A percentile compares a stretch with the other conserved stretches of the same genome.
Evolutionary conservation across 92 coral and sea anemone species (phyloP).

Genomic region (Phenganax marumi): DNA sequence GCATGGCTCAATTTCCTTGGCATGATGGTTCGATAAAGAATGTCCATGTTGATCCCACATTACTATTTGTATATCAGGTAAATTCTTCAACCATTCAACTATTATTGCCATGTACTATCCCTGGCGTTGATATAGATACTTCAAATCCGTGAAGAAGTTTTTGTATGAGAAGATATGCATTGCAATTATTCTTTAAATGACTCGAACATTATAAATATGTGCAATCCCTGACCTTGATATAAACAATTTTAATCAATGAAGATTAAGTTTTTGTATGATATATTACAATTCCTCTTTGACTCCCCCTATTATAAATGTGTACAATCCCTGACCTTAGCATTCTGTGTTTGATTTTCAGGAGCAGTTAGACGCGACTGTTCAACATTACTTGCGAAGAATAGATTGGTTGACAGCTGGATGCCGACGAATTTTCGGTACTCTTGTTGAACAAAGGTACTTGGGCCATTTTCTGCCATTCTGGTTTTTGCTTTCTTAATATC

Average conservation of each 20-base stretch:
- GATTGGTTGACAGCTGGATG: conserved; percentile 95
- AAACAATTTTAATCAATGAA: not conserved
- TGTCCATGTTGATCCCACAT: conserved; percentile 95
- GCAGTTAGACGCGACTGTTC: conserved; percentile 87
- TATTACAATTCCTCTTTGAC: not conserved
- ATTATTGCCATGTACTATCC: too few relatives aligned
- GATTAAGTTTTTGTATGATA: not conserved
- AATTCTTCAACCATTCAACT: not conserved
- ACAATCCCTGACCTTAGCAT: not conserved
- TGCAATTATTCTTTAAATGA: too few relatives aligned
- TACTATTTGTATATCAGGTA: conserved; percentile 93
- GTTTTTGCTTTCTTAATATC: too few relatives aligned
- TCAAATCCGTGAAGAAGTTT: too few relatives aligned
- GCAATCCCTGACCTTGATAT: too few relatives aligned
- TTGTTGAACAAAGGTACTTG: conserved; percentile 85
- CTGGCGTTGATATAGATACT: too few relatives aligned
- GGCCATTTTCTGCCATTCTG: not conserved
- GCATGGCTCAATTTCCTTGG: conserved; percentile 98
- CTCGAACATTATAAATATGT: too few relatives aligned
- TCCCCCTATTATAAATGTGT: not conserved
- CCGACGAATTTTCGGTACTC: conserved; percentile 81
- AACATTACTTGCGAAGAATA: conserved; percentile 79
- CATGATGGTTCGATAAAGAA: conserved; percentile 93
- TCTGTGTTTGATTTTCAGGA: conserved; percentile 50
- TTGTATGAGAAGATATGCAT: too few relatives aligned